A percentile compares a stretch with the other conserved stretches of the same genome.
These are phyloP conservation scores for Spicauda simplicius DNA, from an alignment of 2,888 invertebrate species.

Conservation along the genomic window DNA sequence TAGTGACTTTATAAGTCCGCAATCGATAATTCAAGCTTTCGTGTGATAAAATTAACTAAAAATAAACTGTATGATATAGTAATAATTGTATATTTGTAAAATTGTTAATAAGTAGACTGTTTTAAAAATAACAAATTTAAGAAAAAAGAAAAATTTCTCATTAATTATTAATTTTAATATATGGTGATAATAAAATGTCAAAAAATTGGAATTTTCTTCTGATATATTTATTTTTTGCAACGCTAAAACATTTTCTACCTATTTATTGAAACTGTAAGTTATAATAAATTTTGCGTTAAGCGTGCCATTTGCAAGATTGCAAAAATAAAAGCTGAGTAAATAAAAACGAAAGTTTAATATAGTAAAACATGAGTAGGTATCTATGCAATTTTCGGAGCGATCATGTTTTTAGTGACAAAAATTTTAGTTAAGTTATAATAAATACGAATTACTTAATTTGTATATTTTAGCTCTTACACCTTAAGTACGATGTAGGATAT, in stretches of 20 bases:
- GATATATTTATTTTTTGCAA: background rate
- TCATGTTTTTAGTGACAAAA: background rate
- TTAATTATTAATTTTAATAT: background rate
- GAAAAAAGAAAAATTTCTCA: background rate
- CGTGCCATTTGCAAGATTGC: conserved; percentile 18
- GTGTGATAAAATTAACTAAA: background rate
- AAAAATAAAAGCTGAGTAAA: background rate
- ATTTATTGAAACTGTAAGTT: conserved; percentile 16
- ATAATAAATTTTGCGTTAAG: conserved; percentile 3
- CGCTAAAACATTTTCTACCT: background rate
- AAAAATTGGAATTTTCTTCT: background rate
- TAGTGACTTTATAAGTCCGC: background rate
- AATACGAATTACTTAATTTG: background rate
- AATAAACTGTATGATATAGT: background rate
- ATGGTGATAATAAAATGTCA: background rate
- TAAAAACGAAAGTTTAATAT: background rate
- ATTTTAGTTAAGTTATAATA: background rate
- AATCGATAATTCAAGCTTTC: background rate
- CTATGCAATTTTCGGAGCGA: background rate
- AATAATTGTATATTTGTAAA: conserved; percentile 29
- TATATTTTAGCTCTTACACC: background rate
- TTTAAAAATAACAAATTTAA: background rate
- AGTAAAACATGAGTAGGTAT: background rate
- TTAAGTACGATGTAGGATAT: background rate
- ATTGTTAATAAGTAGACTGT: conserved; percentile 15